Base-by-base conservation (phyloP, 2,113 vertebrate genomes). In the Ceyx cyanopectus region DNA sequence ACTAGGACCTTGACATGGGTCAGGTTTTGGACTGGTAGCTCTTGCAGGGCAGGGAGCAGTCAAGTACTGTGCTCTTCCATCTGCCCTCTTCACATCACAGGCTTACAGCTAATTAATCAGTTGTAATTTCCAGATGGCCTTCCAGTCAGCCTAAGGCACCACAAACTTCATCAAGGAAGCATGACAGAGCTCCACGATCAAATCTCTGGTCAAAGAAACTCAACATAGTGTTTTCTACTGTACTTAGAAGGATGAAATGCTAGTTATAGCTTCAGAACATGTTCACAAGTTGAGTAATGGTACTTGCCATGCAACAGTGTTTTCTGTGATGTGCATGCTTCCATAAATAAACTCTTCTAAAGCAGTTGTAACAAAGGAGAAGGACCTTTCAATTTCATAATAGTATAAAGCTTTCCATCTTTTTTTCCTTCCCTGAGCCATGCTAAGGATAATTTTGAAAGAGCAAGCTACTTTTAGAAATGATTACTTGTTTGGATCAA, bases 41-140 rank as follows among this genome's bases (percentile, higher is more conserved):
- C 26, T 88, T 78, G 45, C 50, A 75, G 46, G 50, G 57, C 73
- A 75, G 34, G 61, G 57, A 75, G 88, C 65, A 48, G 1, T 43
- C 45, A 21, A 46, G 40, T 48, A 29, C 48, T 56, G 40, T 41
- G n/a, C 74, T 91, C 65, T 81, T 75, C 89, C 86, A 79, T 94
- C 93, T 94, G 90, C 48, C 67, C 41, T 88, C 69, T 30, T 84
- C 69, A 68, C 50, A 72, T 92, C 66, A 14, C 19, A 48, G 62
- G 15, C 77, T 90, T 54, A 62, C 77, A 92, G 66, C 88, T 96
- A 90, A 92, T 95, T 93, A 93, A 84, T 90, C 68, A 65, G 45
- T 72, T 87, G 21, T 87, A 34, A 79, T 92, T 96, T 95, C 90
- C 93, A 96, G 77, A 93, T 96, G 86, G 93, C 89, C 67, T 85